phyloP scores from a whole-genome alignment of 2,888 invertebrate species.

The Odontothrips loti region DNA sequence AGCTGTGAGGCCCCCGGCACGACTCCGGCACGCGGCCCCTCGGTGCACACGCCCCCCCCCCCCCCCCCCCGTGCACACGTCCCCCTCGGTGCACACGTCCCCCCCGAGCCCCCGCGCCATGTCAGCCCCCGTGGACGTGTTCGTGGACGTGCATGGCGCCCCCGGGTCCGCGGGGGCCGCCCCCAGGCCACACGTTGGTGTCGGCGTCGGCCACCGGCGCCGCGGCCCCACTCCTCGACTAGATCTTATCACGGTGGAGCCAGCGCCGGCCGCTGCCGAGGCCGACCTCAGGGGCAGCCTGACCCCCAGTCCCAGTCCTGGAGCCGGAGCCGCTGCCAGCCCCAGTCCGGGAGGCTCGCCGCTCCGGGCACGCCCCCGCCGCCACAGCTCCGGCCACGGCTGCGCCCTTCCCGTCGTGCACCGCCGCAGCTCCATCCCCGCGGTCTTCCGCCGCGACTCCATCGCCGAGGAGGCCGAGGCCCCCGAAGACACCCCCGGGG shows the following conservation, averaged over 20 bases:
- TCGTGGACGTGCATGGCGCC: background rate
- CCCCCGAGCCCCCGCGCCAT: background rate
- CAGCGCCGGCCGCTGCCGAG: background rate
- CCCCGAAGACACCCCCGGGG: background rate
- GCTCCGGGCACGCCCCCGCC: background rate
- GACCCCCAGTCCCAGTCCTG: background rate
- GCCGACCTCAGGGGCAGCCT: background rate
- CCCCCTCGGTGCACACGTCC: background rate
- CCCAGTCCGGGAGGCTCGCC: background rate
- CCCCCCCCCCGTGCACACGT: background rate
- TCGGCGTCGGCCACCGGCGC: background rate
- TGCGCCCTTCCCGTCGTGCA: too few relatives aligned
- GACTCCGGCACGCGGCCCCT: too few relatives aligned
- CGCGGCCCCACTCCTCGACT: background rate
- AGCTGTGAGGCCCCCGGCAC: too few relatives aligned
- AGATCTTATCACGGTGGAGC: too few relatives aligned
- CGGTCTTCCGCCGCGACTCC: background rate
- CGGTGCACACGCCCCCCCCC: background rate
- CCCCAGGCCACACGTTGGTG: background rate
- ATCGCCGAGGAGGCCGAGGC: background rate
- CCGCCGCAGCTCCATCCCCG: background rate
- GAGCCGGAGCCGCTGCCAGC: too few relatives aligned
- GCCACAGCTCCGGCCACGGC: background rate
- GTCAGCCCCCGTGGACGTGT: background rate
- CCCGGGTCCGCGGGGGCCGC: background rate